A percentile compares a stretch with the other conserved stretches of the same genome.
These are phyloP conservation scores for Drosophila saltans DNA, from an alignment of 1,140 invertebrate genomes.

Conservation along the genomic window DNA sequence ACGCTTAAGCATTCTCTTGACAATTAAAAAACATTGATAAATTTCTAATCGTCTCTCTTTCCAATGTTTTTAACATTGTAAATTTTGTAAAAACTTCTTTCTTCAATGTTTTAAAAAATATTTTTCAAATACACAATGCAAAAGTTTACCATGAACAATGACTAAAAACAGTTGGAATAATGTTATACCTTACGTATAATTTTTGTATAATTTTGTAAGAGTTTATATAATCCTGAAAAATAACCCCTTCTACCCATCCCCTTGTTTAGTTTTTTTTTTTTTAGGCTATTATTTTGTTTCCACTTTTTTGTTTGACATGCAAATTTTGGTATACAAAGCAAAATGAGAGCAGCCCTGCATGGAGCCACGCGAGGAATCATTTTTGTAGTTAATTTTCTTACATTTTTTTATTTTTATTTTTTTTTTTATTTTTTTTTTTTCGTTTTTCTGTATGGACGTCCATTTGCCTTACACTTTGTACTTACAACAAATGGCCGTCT, in stretches of 20 bases:
- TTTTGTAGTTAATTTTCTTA: slow-evolving; percentile 29
- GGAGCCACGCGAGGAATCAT: slow-evolving; percentile 48
- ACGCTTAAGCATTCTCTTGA: too few relatives aligned
- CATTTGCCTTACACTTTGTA: slow-evolving; percentile 55
- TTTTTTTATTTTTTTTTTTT: not conserved
- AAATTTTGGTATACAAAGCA: slow-evolving; percentile 40
- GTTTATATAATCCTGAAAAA: too few relatives aligned
- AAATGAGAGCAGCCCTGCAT: slow-evolving; percentile 45
- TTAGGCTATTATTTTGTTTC: slow-evolving; percentile 32
- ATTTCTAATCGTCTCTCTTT: too few relatives aligned
- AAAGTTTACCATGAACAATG: too few relatives aligned
- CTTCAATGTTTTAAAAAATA: too few relatives aligned
- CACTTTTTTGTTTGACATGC: slow-evolving; percentile 47
- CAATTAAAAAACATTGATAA: too few relatives aligned
- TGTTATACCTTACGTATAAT: too few relatives aligned
- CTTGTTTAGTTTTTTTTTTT: not conserved
- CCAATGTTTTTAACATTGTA: too few relatives aligned
- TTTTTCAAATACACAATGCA: too few relatives aligned
- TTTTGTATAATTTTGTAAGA: too few relatives aligned
- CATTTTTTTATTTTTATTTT: not conserved
- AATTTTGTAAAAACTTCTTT: too few relatives aligned
- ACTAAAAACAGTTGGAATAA: too few relatives aligned
- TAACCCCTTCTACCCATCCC: not conserved
- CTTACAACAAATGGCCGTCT: slow-evolving; percentile 46
- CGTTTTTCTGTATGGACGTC: slow-evolving; percentile 38